These are phyloP conservation scores for Drosophila ustulata DNA, from an alignment of 2,888 invertebrate genomes.

Conservation along the genomic window DNA sequence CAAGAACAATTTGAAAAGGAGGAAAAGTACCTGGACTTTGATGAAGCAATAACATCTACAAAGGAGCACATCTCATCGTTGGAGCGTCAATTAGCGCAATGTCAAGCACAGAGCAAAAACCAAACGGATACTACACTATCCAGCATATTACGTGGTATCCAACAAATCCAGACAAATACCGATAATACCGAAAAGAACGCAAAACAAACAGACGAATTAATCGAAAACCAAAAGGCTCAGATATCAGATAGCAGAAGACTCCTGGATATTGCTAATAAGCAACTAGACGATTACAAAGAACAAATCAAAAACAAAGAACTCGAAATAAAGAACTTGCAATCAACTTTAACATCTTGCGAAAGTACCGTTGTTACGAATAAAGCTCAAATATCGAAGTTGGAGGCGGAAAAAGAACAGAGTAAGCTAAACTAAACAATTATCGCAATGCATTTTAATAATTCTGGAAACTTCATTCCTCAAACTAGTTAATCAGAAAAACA, in stretches of 20 bases:
- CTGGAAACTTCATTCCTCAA: not conserved
- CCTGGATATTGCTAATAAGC: not conserved
- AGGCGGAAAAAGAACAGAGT: not conserved
- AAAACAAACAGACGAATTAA: not conserved
- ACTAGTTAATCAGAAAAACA: not conserved
- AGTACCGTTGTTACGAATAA: not conserved
- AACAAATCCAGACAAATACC: not conserved
- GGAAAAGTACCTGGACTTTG: not conserved
- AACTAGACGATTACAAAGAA: not conserved
- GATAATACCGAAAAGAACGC: not conserved
- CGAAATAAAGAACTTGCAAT: not conserved
- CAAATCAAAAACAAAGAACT: too few relatives aligned
- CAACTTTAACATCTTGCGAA: not conserved
- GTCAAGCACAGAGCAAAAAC: not conserved
- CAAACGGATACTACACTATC: not conserved
- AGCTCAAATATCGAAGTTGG: not conserved
- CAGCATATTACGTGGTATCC: too few relatives aligned
- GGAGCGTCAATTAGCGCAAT: constrained; percentile 1
- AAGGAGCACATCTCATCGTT: not conserved
- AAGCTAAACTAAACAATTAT: not conserved
- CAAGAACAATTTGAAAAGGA: constrained; percentile 1
- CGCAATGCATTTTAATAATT: not conserved
- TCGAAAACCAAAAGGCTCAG: not conserved
- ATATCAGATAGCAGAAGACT: not conserved
- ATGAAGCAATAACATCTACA: not conserved